These are phyloP conservation scores for Dissostichus mawsoni DNA, from an alignment of 2,113 vertebrate genomes.

Conservation along the genomic window DNA sequence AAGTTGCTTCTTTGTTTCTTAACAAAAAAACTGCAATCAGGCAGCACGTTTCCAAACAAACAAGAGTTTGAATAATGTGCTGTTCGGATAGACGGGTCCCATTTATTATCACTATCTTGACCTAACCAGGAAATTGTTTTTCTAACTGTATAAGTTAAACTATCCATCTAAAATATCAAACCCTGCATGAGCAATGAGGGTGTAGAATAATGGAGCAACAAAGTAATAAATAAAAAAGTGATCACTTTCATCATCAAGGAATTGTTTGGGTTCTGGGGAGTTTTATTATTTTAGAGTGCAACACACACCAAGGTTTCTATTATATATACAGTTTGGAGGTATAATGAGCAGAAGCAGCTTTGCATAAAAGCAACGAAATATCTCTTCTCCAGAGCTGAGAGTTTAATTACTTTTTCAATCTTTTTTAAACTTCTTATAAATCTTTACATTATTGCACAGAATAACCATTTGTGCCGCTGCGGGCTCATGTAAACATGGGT, in stretches of 20 bases:
- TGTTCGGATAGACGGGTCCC: slow-evolving; percentile 34
- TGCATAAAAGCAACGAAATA: slow-evolving; percentile 7
- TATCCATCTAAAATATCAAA: slow-evolving; percentile 65
- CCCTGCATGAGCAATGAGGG: slow-evolving; percentile 38
- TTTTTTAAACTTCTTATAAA: slow-evolving; percentile 27
- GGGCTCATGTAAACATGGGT: slow-evolving; percentile 10
- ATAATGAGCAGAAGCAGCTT: slow-evolving; percentile 33
- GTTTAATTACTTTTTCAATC: slow-evolving; percentile 55
- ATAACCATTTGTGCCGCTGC: not conserved
- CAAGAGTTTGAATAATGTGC: slow-evolving; percentile 47
- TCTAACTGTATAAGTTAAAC: slow-evolving; percentile 57
- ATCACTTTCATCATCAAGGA: slow-evolving; percentile 47
- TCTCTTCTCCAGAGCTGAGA: not conserved
- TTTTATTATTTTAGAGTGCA: slow-evolving; percentile 51
- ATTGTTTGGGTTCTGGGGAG: slow-evolving; percentile 49
- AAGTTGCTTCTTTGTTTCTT: slow-evolving; percentile 38
- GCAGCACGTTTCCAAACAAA: slow-evolving; percentile 42
- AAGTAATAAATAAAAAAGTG: slow-evolving; percentile 58
- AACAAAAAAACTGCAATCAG: slow-evolving; percentile 51
- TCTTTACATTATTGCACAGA: slow-evolving; percentile 25
- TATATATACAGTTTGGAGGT: slow-evolving; percentile 24
- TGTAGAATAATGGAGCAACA: slow-evolving; percentile 48
- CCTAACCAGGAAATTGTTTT: slow-evolving; percentile 66
- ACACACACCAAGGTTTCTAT: slow-evolving; percentile 2
- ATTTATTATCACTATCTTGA: slow-evolving; percentile 66